A percentile compares a stretch with the other conserved stretches of the same genome.
phyloP scores from a whole-genome alignment of 2,113 vertebrate species.

The Microtus pennsylvanicus region DNA sequence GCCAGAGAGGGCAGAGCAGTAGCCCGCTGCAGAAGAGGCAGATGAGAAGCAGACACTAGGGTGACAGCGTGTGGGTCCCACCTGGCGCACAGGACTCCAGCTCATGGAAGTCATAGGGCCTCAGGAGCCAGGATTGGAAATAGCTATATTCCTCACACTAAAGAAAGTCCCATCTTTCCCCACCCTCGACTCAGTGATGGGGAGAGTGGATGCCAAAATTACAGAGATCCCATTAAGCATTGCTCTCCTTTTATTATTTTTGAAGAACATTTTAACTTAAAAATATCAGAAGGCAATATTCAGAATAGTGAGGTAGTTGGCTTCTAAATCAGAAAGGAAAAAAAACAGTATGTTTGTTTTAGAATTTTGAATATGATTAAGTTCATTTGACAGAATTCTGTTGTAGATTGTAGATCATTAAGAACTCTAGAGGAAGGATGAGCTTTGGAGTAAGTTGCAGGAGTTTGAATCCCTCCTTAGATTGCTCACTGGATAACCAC shows the following conservation, averaged over 20 bases:
- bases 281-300: neutral
- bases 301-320: neutral
- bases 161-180: neutral
- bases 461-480: neutral
- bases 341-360: neutral
- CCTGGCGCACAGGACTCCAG: neutral
- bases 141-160: neutral
- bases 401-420: neutral
- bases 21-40: neutral
- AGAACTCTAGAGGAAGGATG: neutral
- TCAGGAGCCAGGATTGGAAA: no score
- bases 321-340: neutral
- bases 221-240: neutral
- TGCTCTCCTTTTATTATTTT: neutral
- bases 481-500: neutral
- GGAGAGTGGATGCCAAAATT: neutral
- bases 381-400: neutral
- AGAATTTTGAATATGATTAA: neutral
- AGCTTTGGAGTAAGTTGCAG: neutral
- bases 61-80: fast-evolving
- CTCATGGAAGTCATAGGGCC: neutral
- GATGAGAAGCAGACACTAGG: neutral
- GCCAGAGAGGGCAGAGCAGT: neutral
- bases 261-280: neutral
- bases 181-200: neutral